Conservation (phyloP, 92 coral and sea anemone genomes). For the Actinernus sp. region DNA sequence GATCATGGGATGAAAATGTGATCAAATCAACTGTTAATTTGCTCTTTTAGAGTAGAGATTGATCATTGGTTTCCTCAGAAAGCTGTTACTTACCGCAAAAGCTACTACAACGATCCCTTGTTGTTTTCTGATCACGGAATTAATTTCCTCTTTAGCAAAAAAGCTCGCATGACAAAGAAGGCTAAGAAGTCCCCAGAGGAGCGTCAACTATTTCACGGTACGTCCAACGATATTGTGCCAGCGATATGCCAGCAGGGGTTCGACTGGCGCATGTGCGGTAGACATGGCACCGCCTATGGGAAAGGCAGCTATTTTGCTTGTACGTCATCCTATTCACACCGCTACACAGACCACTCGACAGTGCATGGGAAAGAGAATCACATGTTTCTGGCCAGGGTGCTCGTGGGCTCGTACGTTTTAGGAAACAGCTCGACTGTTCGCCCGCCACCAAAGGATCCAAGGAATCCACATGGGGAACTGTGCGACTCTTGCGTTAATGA, state of each 20-base stretch:
- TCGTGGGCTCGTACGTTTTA: slow-evolving; percentile 76
- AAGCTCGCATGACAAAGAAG: slow-evolving; percentile 57
- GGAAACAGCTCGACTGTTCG: slow-evolving; percentile 47
- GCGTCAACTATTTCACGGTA: slow-evolving; percentile 90
- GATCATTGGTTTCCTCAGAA: no score
- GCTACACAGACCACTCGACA: slow-evolving; percentile 21
- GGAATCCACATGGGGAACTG: slow-evolving; percentile 74
- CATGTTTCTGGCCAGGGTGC: slow-evolving; percentile 86
- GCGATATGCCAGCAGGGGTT: slow-evolving; percentile 97
- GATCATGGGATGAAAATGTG: no score
- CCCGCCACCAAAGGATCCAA: slow-evolving; percentile 84
- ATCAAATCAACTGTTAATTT: no score
- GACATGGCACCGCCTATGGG: slow-evolving; percentile 85
- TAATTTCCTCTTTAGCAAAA: slow-evolving; percentile 53
- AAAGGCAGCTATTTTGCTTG: slow-evolving; percentile 93
- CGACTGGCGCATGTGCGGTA: slow-evolving; percentile 98
- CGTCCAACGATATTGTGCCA: slow-evolving; percentile 41
- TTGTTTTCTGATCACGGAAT: no score
- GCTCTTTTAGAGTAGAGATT: no score
- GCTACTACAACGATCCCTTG: no score
- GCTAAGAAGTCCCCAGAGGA: slow-evolving; percentile 57
- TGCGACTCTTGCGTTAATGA: slow-evolving; percentile 82
- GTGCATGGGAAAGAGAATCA: background rate
- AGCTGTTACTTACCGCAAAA: no score
- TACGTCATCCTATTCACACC: slow-evolving; percentile 79